Evolutionary conservation across 2,888 invertebrate genomes (phyloP).

Genomic region (Allacma fusca): DNA sequence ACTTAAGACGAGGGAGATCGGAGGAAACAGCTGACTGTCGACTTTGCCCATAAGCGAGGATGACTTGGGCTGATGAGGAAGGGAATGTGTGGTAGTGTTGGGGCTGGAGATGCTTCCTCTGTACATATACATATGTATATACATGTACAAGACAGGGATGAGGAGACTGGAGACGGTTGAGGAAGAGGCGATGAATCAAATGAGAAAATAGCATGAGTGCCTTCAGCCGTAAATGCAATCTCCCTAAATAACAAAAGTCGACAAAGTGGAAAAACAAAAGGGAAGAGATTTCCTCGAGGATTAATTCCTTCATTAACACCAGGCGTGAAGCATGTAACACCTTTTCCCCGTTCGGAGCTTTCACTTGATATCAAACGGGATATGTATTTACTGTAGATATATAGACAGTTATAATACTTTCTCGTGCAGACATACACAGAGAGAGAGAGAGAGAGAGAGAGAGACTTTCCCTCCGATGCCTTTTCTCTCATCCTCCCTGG

Average conservation of each 20-base stretch:
- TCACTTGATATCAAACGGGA: no score
- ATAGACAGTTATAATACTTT: no score
- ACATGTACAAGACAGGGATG: not conserved
- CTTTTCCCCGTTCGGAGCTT: constrained; percentile 20
- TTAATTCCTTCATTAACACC: constrained; percentile 54
- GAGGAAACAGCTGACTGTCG: no score
- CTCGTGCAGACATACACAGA: no score
- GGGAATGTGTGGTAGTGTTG: not conserved
- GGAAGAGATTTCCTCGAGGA: constrained; percentile 51
- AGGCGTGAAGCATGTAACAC: constrained; percentile 29
- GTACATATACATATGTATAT: not conserved
- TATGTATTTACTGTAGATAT: no score
- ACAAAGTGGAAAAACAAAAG: constrained; percentile 54
- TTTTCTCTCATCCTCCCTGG: no score
- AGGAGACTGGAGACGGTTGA: not conserved
- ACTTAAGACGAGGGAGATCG: no score
- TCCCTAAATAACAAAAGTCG: constrained; percentile 52
- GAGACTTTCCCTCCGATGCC: not conserved
- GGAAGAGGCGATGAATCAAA: constrained; percentile 37
- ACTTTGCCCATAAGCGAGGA: no score
- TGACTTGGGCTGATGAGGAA: not conserved
- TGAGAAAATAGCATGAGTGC: constrained; percentile 44
- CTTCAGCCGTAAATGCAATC: constrained; percentile 47
- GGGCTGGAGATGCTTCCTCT: not conserved
- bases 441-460: not conserved